Evolutionary conservation across 2,113 vertebrate species (phyloP).

Genomic region (Empidonax alnorum): DNA sequence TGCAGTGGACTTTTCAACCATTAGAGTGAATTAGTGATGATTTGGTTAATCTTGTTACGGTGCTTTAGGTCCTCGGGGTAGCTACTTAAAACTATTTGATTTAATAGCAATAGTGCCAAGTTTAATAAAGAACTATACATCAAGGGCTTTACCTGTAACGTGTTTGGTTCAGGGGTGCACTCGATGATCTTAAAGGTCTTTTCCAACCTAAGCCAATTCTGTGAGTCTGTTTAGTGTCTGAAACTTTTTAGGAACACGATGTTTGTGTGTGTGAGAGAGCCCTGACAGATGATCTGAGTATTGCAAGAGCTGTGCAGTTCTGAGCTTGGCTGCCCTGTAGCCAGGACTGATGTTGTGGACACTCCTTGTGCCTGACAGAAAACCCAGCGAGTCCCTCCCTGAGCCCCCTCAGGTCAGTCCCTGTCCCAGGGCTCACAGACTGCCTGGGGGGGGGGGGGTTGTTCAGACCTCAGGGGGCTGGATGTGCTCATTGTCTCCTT

Average conservation of each 20-base stretch:
- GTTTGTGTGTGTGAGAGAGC: background rate
- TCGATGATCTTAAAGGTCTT: background rate
- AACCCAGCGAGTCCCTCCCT: background rate
- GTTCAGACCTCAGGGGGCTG: background rate
- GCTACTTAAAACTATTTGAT: background rate
- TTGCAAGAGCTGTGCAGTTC: background rate
- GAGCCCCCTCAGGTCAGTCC: background rate
- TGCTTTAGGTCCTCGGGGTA: background rate
- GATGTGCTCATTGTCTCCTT: background rate
- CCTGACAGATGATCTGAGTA: background rate
- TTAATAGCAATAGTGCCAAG: background rate
- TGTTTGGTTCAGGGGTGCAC: background rate
- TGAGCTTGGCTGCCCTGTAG: background rate
- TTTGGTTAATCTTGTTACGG: conserved; percentile 46
- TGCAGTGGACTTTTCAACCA: background rate
- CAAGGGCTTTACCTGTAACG: background rate
- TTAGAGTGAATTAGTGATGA: conserved; percentile 36
- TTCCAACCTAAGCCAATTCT: background rate
- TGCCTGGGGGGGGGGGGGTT: background rate
- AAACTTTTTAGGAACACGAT: background rate
- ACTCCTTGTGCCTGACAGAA: background rate
- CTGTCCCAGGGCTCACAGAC: background rate
- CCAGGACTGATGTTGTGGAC: background rate
- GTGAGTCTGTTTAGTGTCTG: background rate
- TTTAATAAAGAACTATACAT: background rate